phyloP scores from a whole-genome alignment of 2,797 vertebrate genomes.

The Anguilla marmorata region DNA sequence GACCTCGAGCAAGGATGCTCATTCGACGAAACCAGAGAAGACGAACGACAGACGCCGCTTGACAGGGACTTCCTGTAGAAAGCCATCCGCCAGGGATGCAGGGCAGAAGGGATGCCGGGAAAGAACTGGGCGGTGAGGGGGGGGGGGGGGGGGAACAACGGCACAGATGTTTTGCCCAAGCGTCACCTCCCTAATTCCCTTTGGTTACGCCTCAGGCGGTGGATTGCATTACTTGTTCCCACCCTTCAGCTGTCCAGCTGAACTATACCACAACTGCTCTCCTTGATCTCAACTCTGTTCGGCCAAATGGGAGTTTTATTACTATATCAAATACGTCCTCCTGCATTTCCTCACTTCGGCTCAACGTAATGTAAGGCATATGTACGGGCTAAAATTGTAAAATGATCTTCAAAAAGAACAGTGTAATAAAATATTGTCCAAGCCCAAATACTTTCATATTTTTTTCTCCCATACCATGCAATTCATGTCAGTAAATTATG shows the following conservation, averaged over 20 bases:
- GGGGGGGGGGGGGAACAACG: background rate
- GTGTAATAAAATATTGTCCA: background rate
- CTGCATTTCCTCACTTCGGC: background rate
- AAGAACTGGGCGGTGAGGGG: background rate
- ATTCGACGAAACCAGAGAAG: background rate
- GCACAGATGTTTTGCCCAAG: conserved; percentile 9
- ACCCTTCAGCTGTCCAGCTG: conserved; percentile 20
- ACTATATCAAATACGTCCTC: background rate
- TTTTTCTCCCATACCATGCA: background rate
- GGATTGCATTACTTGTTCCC: conserved; percentile 17
- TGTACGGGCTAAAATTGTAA: background rate
- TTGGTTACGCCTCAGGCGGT: background rate
- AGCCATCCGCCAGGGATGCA: background rate
- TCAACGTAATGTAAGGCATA: background rate
- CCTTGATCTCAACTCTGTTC: background rate
- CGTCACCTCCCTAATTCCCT: background rate
- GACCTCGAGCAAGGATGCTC: too few relatives aligned
- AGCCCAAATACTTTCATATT: background rate
- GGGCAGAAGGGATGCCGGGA: background rate
- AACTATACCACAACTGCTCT: background rate
- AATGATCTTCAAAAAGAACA: background rate
- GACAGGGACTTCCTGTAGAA: background rate
- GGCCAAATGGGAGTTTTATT: background rate
- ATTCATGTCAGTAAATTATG: background rate
- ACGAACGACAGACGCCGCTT: background rate